Evolutionary conservation across 2,888 invertebrate genomes (phyloP).

Genomic region (Heliconius sara): DNA sequence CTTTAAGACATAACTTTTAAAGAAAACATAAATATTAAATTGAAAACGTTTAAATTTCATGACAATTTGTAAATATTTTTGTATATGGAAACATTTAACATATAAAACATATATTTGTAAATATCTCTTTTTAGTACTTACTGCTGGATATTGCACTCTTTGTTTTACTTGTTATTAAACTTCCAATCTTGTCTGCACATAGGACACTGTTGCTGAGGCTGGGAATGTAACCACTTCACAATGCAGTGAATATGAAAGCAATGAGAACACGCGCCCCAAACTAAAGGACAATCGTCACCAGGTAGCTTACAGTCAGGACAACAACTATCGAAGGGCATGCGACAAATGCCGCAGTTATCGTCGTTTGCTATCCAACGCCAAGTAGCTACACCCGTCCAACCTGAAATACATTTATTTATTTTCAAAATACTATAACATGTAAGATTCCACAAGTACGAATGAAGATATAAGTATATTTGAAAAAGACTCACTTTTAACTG

Average conservation of each 20-base stretch:
- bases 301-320: conserved; percentile 99
- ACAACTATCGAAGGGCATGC: conserved; percentile 99
- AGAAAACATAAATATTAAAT: too few relatives aligned
- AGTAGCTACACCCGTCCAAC: conserved; percentile 97
- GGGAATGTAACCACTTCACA: conserved; percentile 99
- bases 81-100: background rate
- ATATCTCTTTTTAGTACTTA: background rate
- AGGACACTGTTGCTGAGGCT: conserved; percentile 94
- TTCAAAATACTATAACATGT: background rate
- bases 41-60: too few relatives aligned
- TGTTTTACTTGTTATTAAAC: conserved; percentile 90
- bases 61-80: too few relatives aligned
- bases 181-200: conserved; percentile 99
- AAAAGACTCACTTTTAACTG: conserved; percentile 82
- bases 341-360: conserved; percentile 99
- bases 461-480: too few relatives aligned
- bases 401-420: conserved; percentile 64
- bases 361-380: conserved; percentile 99
- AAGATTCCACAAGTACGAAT: background rate
- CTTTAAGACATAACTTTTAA: too few relatives aligned
- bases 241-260: conserved; percentile 99
- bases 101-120: background rate
- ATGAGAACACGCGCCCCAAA: conserved; percentile 99
- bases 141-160: background rate
- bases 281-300: conserved; percentile 98